These are phyloP conservation scores for Labeo calbasu DNA, from an alignment of 2,797 vertebrate genomes.

Conservation along the genomic window DNA sequence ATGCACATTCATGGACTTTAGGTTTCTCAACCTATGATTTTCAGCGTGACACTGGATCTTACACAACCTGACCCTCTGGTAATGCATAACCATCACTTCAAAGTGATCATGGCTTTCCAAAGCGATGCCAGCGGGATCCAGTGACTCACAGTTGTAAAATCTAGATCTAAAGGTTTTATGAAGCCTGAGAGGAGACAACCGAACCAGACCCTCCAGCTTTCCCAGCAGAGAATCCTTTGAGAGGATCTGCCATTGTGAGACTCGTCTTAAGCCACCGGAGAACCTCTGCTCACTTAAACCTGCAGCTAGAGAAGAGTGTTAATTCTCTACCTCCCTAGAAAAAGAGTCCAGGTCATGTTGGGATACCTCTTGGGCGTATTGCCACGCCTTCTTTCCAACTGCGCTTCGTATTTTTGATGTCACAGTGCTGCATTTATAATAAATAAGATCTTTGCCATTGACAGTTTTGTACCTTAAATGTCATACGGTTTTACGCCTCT, in stretches of 20 bases:
- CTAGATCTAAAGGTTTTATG: constrained; percentile 26
- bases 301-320: constrained; percentile 62
- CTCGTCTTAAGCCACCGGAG: constrained; percentile 29
- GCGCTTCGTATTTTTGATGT: not conserved
- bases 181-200: not conserved
- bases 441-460: constrained; percentile 9
- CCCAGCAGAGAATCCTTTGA: constrained; percentile 29
- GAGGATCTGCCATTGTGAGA: constrained; percentile 27
- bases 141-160: constrained; percentile 27
- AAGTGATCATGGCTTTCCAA: not conserved
- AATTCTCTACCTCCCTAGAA: constrained; percentile 67
- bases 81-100: constrained; percentile 9
- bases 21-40: not conserved
- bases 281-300: constrained; percentile 56
- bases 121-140: not conserved
- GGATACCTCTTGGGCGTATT: not conserved
- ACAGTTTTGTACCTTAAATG: constrained; percentile 32
- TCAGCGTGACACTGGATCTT: not conserved
- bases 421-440: not conserved
- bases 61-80: not conserved
- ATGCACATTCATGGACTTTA: not conserved
- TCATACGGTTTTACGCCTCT: constrained; percentile 44
- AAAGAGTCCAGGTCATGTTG: constrained; percentile 34
- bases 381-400: not conserved
- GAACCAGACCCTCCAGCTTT: constrained; percentile 19